phyloP scores from a whole-genome alignment of 2,888 invertebrate species.

The Eupithecia exiguata region DNA sequence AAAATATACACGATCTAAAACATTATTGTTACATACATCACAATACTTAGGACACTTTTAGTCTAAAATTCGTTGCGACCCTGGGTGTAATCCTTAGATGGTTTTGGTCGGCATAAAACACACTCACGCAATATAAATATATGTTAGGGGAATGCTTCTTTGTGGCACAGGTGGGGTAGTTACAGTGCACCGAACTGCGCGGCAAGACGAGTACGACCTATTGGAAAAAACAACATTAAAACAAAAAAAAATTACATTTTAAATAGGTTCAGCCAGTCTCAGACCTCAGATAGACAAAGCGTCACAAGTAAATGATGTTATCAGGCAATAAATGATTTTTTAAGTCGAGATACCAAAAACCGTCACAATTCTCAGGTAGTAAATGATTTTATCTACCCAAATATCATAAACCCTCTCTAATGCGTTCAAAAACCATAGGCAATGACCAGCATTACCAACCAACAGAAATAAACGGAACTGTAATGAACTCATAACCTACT shows the following conservation, averaged over 20 bases:
- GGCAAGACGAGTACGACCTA: conserved; percentile 78
- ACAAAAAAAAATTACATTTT: not conserved
- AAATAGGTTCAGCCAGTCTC: not conserved
- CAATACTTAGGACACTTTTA: conserved; percentile 79
- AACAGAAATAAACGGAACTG: no score
- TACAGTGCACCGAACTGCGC: conserved; percentile 76
- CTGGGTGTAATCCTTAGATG: conserved; percentile 58
- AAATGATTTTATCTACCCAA: no score
- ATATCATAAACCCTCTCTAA: no score
- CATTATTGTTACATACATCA: conserved; percentile 83
- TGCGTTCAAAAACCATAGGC: no score
- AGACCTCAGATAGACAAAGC: not conserved
- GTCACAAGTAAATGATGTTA: no score
- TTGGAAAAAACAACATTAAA: conserved; percentile 15
- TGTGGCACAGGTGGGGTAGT: conserved; percentile 63
- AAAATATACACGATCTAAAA: conserved; percentile 81
- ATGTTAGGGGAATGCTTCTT: conserved; percentile 67
- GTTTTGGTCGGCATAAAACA: conserved; percentile 59
- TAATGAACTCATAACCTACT: no score
- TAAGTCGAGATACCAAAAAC: no score
- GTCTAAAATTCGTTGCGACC: conserved; percentile 81
- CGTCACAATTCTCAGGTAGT: no score
- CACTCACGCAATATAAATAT: conserved; percentile 54
- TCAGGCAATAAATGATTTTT: no score
- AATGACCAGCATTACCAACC: no score